phyloP scores from a whole-genome alignment of 30 jellyfish, hydroid and myxozoan species.

The Turritopsis dohrnii region DNA sequence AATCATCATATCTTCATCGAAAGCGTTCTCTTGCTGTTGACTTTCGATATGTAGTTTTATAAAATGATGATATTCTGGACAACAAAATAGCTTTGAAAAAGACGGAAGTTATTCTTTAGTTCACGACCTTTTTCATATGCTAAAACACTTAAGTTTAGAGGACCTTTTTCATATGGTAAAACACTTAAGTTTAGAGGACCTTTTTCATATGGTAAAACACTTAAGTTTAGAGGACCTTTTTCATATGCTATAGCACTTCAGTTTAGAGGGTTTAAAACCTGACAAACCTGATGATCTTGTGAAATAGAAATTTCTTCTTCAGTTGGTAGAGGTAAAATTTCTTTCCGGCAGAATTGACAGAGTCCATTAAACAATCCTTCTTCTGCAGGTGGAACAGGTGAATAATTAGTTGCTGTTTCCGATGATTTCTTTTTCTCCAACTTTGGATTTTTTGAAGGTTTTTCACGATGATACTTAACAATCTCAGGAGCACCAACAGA shows the following conservation, averaged over 20 bases:
- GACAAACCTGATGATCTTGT: constrained; percentile 37
- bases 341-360: constrained; percentile 52
- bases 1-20: constrained; percentile 35
- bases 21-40: constrained; percentile 1
- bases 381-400: constrained; percentile 13
- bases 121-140: too few relatives aligned
- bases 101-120: neutral
- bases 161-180: too few relatives aligned
- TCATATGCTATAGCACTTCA: too few relatives aligned
- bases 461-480: constrained; percentile 41
- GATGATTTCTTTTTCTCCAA: neutral
- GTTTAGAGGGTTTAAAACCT: too few relatives aligned
- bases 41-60: constrained; percentile 23
- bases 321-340: constrained; percentile 61
- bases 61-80: constrained; percentile 57
- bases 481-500: constrained; percentile 74
- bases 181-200: too few relatives aligned
- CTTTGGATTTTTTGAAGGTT: neutral
- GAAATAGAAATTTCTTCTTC: constrained; percentile 33
- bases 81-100: constrained; percentile 54
- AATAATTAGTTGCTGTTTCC: constrained; percentile 1
- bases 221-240: too few relatives aligned
- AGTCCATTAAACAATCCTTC: constrained; percentile 59
- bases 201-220: too few relatives aligned
- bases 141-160: too few relatives aligned